Conservation (phyloP, 2,888 invertebrate genomes). For the Cheilosia grossa region DNA sequence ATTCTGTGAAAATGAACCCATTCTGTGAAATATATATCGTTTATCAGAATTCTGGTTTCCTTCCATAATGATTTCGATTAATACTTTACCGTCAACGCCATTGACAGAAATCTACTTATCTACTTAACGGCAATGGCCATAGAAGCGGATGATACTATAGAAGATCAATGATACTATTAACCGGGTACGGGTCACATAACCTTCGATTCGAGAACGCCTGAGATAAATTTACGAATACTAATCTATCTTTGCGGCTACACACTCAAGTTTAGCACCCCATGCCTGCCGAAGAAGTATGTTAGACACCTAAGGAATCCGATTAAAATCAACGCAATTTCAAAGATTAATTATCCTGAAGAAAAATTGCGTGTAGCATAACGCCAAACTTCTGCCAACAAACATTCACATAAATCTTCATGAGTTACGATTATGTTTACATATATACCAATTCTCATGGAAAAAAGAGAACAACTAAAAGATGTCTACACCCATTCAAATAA, state of each 20-base stretch:
- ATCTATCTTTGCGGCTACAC: not conserved
- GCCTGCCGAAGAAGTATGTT: not conserved
- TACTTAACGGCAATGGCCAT: not conserved
- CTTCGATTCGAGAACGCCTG: conserved; percentile 2
- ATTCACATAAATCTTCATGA: conserved; percentile 46
- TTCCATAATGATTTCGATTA: too few relatives aligned
- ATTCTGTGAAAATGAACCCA: too few relatives aligned
- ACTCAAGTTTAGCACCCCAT: not conserved
- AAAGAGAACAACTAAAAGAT: not conserved
- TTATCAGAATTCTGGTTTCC: too few relatives aligned
- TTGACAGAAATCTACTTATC: not conserved
- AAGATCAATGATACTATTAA: conserved; percentile 12
- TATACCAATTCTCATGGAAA: not conserved
- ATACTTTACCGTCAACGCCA: too few relatives aligned
- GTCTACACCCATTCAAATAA: not conserved
- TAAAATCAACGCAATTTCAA: conserved; percentile 54
- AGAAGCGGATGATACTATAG: not conserved
- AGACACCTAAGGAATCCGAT: conserved; percentile 43
- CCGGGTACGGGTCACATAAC: not conserved
- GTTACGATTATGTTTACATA: not conserved
- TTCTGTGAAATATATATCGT: too few relatives aligned
- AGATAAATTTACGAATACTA: conserved; percentile 14
- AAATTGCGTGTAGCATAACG: conserved; percentile 28
- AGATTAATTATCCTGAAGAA: conserved; percentile 39
- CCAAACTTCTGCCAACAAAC: conserved; percentile 19